Percentiles rank a stretch among this genome's conserved stretches.
phyloP scores from a whole-genome alignment of 1,140 invertebrate genomes.

The Hydropsyche tenuis region DNA sequence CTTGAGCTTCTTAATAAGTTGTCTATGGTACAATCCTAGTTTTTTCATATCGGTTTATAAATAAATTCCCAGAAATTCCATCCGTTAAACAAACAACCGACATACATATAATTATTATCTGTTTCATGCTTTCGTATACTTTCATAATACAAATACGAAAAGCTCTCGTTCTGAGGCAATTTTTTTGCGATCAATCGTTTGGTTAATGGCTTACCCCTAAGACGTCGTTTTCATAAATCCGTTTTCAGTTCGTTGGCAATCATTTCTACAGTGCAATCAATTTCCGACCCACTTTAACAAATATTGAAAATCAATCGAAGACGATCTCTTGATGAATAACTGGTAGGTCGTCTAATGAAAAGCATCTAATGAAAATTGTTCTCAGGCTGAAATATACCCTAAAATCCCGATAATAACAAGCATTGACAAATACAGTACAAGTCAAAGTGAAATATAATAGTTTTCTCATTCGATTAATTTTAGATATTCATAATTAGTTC shows the following conservation, averaged over 20 bases:
- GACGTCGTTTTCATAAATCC: conserved; percentile 11
- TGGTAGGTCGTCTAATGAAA: conserved; percentile 9
- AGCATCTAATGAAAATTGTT: conserved; percentile 34
- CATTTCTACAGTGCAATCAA: conserved; percentile 24
- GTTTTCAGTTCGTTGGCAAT: not conserved
- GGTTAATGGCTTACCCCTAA: not conserved
- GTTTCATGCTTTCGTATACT: too few relatives aligned
- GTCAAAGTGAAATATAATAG: too few relatives aligned
- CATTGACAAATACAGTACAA: too few relatives aligned
- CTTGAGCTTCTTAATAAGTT: too few relatives aligned
- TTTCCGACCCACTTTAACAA: conserved; percentile 26
- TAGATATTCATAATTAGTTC: too few relatives aligned
- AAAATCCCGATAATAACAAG: not conserved
- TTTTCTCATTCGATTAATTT: too few relatives aligned
- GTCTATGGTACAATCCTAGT: too few relatives aligned
- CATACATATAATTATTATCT: too few relatives aligned
- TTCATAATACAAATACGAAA: too few relatives aligned
- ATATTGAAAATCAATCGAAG: conserved; percentile 33
- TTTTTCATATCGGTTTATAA: too few relatives aligned
- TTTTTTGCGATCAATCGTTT: conserved; percentile 7
- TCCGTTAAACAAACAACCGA: not conserved
- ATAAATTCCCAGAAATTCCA: not conserved
- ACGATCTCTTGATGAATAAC: conserved; percentile 13
- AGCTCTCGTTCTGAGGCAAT: too few relatives aligned
- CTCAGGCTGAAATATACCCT: conserved; percentile 9